Conservation (phyloP, 2,113 vertebrate genomes). For the Platichthys flesus region DNA sequence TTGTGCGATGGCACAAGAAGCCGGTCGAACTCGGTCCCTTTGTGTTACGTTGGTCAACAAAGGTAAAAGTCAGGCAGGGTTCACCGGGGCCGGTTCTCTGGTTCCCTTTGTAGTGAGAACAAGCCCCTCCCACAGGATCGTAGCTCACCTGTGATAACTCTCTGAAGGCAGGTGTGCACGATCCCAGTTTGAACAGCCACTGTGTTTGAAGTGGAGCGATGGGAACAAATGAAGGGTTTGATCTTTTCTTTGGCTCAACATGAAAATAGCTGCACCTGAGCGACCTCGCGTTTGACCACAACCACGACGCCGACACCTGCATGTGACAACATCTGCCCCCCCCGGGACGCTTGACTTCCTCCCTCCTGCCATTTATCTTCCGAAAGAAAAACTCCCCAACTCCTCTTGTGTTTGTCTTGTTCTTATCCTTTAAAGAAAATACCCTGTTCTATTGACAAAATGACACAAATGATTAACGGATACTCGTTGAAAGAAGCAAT, state of each 20-base stretch:
- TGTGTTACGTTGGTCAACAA: conserved; percentile 5
- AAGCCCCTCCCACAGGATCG: conserved; percentile 40
- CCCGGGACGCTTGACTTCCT: background rate
- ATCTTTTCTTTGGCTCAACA: conserved; percentile 55
- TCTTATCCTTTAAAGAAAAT: conserved; percentile 5
- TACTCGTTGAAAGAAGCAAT: background rate
- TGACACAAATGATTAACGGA: conserved; percentile 38
- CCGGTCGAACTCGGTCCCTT: background rate
- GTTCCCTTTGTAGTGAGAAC: conserved; percentile 53
- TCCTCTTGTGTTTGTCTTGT: background rate
- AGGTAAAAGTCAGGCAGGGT: conserved; percentile 55
- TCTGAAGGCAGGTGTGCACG: conserved; percentile 69
- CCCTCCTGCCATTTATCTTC: background rate
- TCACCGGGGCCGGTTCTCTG: conserved; percentile 36
- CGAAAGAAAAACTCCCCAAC: background rate
- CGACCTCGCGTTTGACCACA: conserved; percentile 41
- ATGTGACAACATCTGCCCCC: conserved; percentile 23
- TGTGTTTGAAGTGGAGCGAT: conserved; percentile 69
- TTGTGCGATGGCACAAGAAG: background rate
- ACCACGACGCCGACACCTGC: conserved; percentile 41
- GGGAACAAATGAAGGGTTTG: conserved; percentile 48
- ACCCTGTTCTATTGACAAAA: background rate
- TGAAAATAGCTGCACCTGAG: conserved; percentile 61
- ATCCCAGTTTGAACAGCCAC: conserved; percentile 47
- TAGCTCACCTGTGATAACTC: conserved; percentile 59